Base-by-base conservation (phyloP, 2,888 invertebrate species). In the Brenthis daphne region DNA sequence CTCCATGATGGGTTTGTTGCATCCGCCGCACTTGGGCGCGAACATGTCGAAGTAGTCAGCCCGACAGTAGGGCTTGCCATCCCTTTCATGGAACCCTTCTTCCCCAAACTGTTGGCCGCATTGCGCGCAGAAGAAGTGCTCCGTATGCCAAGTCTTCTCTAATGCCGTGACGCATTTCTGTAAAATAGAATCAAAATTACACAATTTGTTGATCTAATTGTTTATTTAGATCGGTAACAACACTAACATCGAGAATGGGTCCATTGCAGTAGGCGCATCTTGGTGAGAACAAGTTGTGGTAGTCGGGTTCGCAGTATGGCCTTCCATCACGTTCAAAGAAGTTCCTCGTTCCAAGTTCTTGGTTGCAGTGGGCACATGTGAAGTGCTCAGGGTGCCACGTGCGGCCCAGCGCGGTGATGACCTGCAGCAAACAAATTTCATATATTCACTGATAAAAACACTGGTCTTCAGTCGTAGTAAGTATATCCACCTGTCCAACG, bases 311-410 rank as follows among this genome's bases (percentile, higher is more conserved):
- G 94, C 99, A 99, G 92, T 99, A 99, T 0, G 99, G 99, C 84
- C 96, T 95, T 67, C 98, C 98, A 79, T 99, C 99, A 75, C 99
- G 94, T 91, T 99, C 99, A 90, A 99, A 99, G 95, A 99, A 99
- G 93, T 99, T 99, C 85, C 98, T 95, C 67, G 99, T 99, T 72
- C 99, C 99, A 83, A 99, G 92, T 88, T 99, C 98, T 85, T 98
- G 97, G 82, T 96, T 97, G 94, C 99, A 99, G 85, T 99, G 98
- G 76, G 97, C 97, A 94, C 99, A 99, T 71, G 97, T 97, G 92
- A 99, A 99, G 91, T 99, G 99, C 93, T 99, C 99, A 58, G 99
- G 99, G 89, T 99, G 99, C 99, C 99, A 99, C 74, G 99, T 99
- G 90, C 98, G 97, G 67, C 99, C 99, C 87, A 99, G 88, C 24